Base-by-base conservation (phyloP, 2,888 invertebrate species). In the Terebella lapidaria region DNA sequence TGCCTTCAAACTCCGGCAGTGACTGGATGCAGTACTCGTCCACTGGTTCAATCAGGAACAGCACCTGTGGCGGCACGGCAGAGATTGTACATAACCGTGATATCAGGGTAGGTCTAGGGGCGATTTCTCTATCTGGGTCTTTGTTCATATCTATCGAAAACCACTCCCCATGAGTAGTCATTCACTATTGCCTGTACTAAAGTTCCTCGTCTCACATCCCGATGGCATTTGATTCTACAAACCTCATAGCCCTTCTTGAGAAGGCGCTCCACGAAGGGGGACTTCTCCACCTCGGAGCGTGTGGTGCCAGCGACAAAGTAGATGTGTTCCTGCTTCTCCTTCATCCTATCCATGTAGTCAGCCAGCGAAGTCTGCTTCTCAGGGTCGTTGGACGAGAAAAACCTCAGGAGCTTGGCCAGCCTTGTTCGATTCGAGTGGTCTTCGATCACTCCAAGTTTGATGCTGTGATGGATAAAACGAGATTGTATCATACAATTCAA, bases 371-470 rank as follows among this genome's bases (percentile, higher is more conserved):
- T 92, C 68, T 77, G 74, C 64, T 87, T 85, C 66, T 87, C 84
- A 45, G 77, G 76, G 27, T 83, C 81, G 75, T 86, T 84, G 15
- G 96, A 96, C 1, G 92, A 89, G 63, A 65, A 72, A 87, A 97
- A 99, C 71, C 89, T 87, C 68, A 99, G 84, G 62, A 99, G 85
- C 83, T 99, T 99, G 63, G 96, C 93, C 58, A 99, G 85, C 58
- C 99, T 88, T 54, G 94, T 93, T 63, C 97, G 87, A 84, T 99
- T 99, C 71, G 91, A 88, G 46, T 95, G 90, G 83, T 99, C 99
- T 84, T 99, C 99, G 85, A 97, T 94, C 25, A 96, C 88, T 61
- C 99, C 99, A 71, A 96, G 84, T 83, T 96, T 95, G 70, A 95
- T 87, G 82, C 89, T 89, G 76, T 59, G 77, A 76, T 49, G 28